Conservation (phyloP, 2,888 invertebrate genomes). For the Macaria liturata region DNA sequence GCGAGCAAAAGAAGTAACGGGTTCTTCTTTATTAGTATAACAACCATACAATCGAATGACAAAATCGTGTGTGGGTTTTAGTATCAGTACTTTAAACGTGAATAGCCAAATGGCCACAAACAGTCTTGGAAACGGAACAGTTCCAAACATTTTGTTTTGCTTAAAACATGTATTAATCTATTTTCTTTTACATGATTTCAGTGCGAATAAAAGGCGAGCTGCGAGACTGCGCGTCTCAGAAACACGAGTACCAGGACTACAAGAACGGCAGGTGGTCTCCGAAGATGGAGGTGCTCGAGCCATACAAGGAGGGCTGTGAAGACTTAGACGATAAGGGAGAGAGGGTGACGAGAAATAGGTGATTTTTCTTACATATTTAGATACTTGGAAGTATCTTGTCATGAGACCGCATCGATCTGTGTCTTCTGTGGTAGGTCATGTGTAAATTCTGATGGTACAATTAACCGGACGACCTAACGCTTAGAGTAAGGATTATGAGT, state of each 20-base stretch:
- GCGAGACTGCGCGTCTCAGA: constrained; percentile 90
- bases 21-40: too few relatives aligned
- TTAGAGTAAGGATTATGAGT: constrained; percentile 81
- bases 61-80: too few relatives aligned
- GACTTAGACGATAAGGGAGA: constrained; percentile 85
- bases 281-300: constrained; percentile 86
- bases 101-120: too few relatives aligned
- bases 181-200: constrained; percentile 42
- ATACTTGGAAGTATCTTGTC: too few relatives aligned
- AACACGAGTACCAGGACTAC: constrained; percentile 84
- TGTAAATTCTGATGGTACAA: not conserved
- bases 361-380: constrained; percentile 3
- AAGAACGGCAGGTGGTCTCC: constrained; percentile 86
- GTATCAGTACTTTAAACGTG: too few relatives aligned
- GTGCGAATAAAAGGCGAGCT: constrained; percentile 84
- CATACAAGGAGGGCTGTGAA: constrained; percentile 88
- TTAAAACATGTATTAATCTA: too few relatives aligned
- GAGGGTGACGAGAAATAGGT: constrained; percentile 83
- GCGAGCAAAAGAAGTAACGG: too few relatives aligned
- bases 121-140: too few relatives aligned
- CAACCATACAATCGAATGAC: too few relatives aligned
- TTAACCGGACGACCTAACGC: not conserved
- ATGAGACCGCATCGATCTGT: not conserved
- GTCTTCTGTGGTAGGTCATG: not conserved
- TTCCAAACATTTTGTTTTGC: too few relatives aligned